Evolutionary conservation across 2,797 vertebrate species (phyloP), one percentile per base, ranked within the genome.

Genomic region (Myotis daubentonii): DNA sequence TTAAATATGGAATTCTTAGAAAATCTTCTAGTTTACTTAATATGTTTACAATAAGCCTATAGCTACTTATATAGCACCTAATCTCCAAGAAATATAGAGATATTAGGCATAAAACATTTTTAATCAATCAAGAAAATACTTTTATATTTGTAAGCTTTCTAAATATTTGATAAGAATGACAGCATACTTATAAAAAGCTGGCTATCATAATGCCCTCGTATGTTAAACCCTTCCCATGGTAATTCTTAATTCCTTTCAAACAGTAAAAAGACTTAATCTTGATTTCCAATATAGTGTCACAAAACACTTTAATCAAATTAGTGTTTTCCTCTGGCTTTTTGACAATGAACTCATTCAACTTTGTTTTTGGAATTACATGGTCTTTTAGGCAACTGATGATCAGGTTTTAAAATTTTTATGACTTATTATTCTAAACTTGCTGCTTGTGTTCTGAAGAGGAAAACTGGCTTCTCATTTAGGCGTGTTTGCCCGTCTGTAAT

Each of bases 211-310:
- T 53, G 13, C 30, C 82, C 3, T 91, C 23, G 10, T 25, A 62
- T 36, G 1, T 86, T 65, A 57, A 38, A 65, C 4, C 1, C 28
- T 84, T 36, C 25, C 51, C 53, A 41, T 44, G 51, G n/a, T 79
- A 62, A 20, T 57, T 83, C 12, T 91, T 89, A 84, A 71, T 78
- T 55, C 30, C 51, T 95, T 79, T 80, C 75, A 81, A 79, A 20
- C 20, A 33, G 33, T 22, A 30, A 72, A 51, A 82, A 57, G 2
- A 79, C 33, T 82, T 60, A 57, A 82, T 60, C 23, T 87, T 89
- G 30, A 38, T 70, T 60, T 92, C 66, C 7, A 75, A 70, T 75
- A 78, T 70, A 62, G 0, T 74, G 4, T 65, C 22, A 28, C 36
- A 62, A 75, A 87, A 74, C 7, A 71, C 51, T 93, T 78, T 33